A percentile compares a stretch with the other conserved stretches of the same genome.
These are phyloP conservation scores for Acanthococcus lagerstroemiae DNA, from an alignment of 2,888 invertebrate species.

Conservation along the genomic window DNA sequence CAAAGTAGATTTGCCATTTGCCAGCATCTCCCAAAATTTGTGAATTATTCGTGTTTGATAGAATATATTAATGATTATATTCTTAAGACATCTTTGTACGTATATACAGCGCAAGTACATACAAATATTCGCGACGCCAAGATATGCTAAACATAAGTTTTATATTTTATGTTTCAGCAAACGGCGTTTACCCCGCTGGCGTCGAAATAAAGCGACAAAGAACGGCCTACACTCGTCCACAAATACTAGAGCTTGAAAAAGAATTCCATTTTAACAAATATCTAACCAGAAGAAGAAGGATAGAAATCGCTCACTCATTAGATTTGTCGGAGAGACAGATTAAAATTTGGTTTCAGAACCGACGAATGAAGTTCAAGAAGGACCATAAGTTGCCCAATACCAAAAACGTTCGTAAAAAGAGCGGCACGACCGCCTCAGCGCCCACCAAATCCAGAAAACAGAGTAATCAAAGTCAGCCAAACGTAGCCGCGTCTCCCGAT, in stretches of 20 bases:
- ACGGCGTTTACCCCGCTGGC: slow-evolving; percentile 10
- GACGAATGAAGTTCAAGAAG: slow-evolving; percentile 79
- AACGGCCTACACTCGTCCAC: slow-evolving; percentile 95
- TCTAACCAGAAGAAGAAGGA: slow-evolving; percentile 84
- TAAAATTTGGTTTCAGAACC: slow-evolving; percentile 80
- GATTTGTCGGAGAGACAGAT: slow-evolving; percentile 85
- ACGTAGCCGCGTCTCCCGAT: too few relatives aligned
- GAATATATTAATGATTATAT: too few relatives aligned
- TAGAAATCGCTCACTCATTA: slow-evolving; percentile 94
- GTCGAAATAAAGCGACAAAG: slow-evolving; percentile 53
- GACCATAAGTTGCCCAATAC: slow-evolving; percentile 83
- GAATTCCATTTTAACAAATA: slow-evolving; percentile 97
- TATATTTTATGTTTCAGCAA: slow-evolving; percentile 22
- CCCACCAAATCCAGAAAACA: neutral
- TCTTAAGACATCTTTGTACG: too few relatives aligned
- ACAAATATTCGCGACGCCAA: too few relatives aligned
- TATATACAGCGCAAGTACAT: too few relatives aligned
- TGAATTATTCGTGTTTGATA: too few relatives aligned
- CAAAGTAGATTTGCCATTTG: too few relatives aligned
- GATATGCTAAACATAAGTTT: too few relatives aligned
- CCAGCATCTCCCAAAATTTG: too few relatives aligned
- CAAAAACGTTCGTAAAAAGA: slow-evolving; percentile 63
- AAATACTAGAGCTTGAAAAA: slow-evolving; percentile 93
- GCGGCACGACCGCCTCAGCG: neutral
- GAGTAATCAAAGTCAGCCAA: too few relatives aligned